Base-by-base conservation (phyloP, 1,140 invertebrate genomes). In the Temnothorax longispinosus region DNA sequence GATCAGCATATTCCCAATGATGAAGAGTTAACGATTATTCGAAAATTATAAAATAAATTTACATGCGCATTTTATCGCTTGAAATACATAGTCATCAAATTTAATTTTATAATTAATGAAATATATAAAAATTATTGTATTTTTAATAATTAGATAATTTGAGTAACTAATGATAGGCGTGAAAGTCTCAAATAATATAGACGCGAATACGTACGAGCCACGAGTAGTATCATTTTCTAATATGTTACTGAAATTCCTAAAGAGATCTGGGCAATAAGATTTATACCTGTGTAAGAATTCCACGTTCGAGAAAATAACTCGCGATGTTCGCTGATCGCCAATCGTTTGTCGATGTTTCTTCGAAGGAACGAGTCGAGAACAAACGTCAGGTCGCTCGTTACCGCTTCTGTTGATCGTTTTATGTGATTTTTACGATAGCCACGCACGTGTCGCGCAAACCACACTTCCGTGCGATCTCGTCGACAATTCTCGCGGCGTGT, bases 301-400 rank as follows among this genome's bases (percentile, higher is more conserved):
- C 7, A 27, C 38, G 38, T 44, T 56, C 27, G 18, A 47, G 67
- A 58, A 72, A 72, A 82, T 58, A 47, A 32, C 38, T 74, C 13
- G 41, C 41, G 15, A 21, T 74, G 50, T 82, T 82, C 52, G 65
- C 78, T 38, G 38, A 72, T 84, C 41, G 1, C 11, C 56, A 21
- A 21, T 81, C 65, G 47, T 27, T 50, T 38, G 58, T 89, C 87
- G 89, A 50, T 82, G 90, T 90, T 92, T 92, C 91, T 89, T 62
- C 27, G 88, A 89, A 85, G 75, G 54, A 91, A 82, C 87, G 85
- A 89, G 85, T 88, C 76, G 84, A 86, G 80, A 82, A 82, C 54
- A 60, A 72, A 47, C 67, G 67, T 54, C 11, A 21, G 18, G 18
- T 74, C 87, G 65, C 78, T 90, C 87, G 69, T 89, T 87, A 86